These are phyloP conservation scores for Rhynchophorus ferrugineus DNA, from an alignment of 1,140 invertebrate genomes.

Conservation along the genomic window DNA sequence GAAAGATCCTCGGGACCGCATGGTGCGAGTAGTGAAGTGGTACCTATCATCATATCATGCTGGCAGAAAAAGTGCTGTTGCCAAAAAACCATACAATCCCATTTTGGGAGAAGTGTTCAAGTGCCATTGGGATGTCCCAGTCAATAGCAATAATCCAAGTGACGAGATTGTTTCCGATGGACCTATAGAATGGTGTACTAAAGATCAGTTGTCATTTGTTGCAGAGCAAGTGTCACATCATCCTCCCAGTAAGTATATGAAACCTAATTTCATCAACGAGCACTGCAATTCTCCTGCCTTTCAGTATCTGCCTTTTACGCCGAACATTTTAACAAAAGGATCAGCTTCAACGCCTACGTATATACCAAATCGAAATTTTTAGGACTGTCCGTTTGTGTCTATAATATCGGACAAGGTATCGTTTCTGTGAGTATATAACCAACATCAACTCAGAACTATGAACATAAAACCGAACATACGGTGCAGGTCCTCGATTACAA, in stretches of 20 bases:
- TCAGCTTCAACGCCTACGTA: constrained; percentile 88
- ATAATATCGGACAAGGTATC: constrained; percentile 76
- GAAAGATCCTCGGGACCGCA: constrained; percentile 75
- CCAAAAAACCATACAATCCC: constrained; percentile 97
- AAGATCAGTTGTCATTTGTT: constrained; percentile 79
- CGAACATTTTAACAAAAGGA: constrained; percentile 83
- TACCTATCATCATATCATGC: constrained; percentile 97
- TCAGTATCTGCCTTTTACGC: constrained; percentile 94
- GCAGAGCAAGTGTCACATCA: constrained; percentile 99
- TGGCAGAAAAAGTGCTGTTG: constrained; percentile 85
- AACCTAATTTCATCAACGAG: too few relatives aligned
- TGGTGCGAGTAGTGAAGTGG: constrained; percentile 90
- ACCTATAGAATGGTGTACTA: constrained; percentile 72
- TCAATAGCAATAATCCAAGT: constrained; percentile 22
- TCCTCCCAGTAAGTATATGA: constrained; percentile 71
- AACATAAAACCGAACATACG: too few relatives aligned
- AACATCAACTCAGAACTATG: too few relatives aligned
- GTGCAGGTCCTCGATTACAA: constrained; percentile 69
- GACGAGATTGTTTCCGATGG: constrained; percentile 57
- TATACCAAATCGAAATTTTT: constrained; percentile 98
- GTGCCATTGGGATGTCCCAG: constrained; percentile 74
- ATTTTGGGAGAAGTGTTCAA: constrained; percentile 91
- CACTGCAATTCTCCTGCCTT: constrained; percentile 26
- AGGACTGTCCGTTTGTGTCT: constrained; percentile 87
- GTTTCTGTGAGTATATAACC: constrained; percentile 48